phyloP scores from a whole-genome alignment of 2,113 vertebrate species.

The Tricholaema leucomelas region DNA sequence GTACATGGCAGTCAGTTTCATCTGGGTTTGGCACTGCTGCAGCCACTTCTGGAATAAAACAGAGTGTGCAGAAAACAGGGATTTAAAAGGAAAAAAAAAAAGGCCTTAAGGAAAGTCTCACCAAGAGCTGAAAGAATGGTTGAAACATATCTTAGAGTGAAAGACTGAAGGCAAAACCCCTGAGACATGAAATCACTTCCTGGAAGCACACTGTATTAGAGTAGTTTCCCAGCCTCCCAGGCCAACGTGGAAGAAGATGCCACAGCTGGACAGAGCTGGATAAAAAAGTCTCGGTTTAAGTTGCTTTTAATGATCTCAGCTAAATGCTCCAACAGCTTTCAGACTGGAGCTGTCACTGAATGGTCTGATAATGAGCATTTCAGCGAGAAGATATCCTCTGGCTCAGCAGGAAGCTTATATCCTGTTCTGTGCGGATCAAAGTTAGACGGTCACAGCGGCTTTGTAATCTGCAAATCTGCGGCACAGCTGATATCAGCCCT shows the following conservation, averaged over 20 bases:
- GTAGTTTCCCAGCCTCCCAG: neutral
- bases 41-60: slow-evolving; percentile 20
- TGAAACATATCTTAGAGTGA: neutral
- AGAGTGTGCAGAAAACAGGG: neutral
- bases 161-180: neutral
- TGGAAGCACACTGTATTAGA: neutral
- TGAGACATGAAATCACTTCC: neutral
- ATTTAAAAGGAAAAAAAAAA: slow-evolving; percentile 7
- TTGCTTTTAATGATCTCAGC: neutral
- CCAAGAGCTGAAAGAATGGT: neutral
- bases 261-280: neutral
- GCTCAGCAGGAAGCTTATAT: neutral
- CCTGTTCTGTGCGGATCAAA: neutral
- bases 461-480: slow-evolving; percentile 60
- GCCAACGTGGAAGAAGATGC: neutral
- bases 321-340: neutral
- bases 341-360: neutral
- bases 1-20: slow-evolving; percentile 13
- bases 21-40: slow-evolving; percentile 40
- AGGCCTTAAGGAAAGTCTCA: neutral
- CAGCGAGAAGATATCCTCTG: neutral
- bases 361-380: neutral
- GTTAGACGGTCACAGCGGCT: slow-evolving; percentile 10
- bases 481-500: slow-evolving; percentile 36
- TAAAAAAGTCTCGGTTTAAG: neutral